Base-by-base conservation (phyloP, 1,140 invertebrate genomes). In the Ooceraea biroi region DNA sequence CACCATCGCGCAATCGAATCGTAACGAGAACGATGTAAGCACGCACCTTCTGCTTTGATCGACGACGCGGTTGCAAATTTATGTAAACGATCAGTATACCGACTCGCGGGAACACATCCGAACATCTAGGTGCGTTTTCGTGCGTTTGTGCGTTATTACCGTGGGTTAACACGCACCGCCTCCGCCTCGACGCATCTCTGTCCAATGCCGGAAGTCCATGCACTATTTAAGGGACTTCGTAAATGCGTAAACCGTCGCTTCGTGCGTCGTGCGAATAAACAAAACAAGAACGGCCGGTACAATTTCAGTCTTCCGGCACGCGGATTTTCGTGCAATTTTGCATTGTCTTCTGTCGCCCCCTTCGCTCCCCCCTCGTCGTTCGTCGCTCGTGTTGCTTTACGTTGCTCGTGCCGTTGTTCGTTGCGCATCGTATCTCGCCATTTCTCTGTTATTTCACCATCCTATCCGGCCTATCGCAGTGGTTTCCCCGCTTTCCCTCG, bases 61-160 rank as follows among this genome's bases (percentile, higher is more conserved):
- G 30, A 14, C 73, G 14, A 74, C 74, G 30, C 48, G 52, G 48
- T 69, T 66, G 36, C 48, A 69, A 69, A 78, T 78, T 78, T 78
- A 78, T 69, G 48, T 27, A 41, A 44, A 55, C 1, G 41, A 69
- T n/a, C n/a, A 44, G 50, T 63, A 22, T 48, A 55, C 22, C 12
- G 7, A 36, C 30, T 27, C n/a, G n/a, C 52, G 2, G 58, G 22
- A 19, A 69, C 63, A 57, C 73, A 65, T 36, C 73, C 60, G 73
- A n/a, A n/a, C n/a, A n/a, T n/a, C n/a, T n/a, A n/a, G 60, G 69
- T 57, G 17, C 8, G 7, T 44, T 19, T 0, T 14, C 30, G 30
- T 27, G 36, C 7, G 17, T 78, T 55, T 69, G 48, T 52, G 76
- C 27, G 48, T 57, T 78, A 55, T 44, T 55, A 44, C 3, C 12